Evolutionary conservation across 1,140 invertebrate genomes (phyloP), one percentile per base, ranked within the genome.

Genomic region (Drosophila eugracilis): DNA sequence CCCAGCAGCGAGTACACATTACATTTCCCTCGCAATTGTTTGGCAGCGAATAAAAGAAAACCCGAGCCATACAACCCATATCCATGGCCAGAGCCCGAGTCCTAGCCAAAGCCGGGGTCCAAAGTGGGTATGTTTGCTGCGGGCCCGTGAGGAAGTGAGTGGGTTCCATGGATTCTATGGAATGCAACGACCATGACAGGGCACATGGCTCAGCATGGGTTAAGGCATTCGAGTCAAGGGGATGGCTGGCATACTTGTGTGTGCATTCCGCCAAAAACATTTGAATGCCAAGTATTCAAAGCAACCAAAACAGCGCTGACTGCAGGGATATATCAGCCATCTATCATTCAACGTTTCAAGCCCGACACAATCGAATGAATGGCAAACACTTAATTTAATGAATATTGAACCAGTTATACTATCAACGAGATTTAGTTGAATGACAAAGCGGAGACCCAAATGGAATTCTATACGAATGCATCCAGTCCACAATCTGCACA

Each of bases 21-120:
- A 52, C 30, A 67, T 77, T 83, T 77, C 52, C 55, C 73, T 53
- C 28, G 17, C 63, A 67, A 81, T 83, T 83, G 78, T 83, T 83
- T 78, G 73, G 67, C 59, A 47, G 55, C 59, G 78, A 73, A 83
- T 81, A 76, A 81, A 81, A 72, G 49, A 76, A 81, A 58, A 5
- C 22, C 50, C 34, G 6, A 67, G 62, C 47, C 30, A 5, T 12
- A 62, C 45, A 53, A 22, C 37, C 57, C 41, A 52, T 28, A 67
- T 67, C 47, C 60, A 24, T 50, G 26, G 21, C 44, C 44, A 41
- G 14, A 49, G 24, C 53, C 19, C n/a, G n/a, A n/a, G n/a, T n/a
- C n/a, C n/a, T n/a, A n/a, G n/a, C n/a, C n/a, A 24, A 19, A 63
- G 30, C 30, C 30, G 12, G 39, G 9, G 60, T 65, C 52, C 53